Evolutionary conservation across 2,797 vertebrate species (phyloP).

Genomic region (Phrynocephalus vlangalii): DNA sequence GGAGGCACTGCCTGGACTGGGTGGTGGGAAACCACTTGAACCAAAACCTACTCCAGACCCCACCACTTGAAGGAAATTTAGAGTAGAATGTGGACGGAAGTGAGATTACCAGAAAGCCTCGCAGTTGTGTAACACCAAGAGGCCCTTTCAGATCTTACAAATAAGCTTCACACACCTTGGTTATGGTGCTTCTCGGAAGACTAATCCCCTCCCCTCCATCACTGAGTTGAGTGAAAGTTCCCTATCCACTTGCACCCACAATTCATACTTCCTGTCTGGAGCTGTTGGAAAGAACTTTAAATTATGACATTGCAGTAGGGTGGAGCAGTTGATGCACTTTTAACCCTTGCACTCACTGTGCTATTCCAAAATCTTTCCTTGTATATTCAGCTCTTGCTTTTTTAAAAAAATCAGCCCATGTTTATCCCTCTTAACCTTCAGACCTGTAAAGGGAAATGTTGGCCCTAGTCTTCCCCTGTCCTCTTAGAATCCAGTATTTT

Average conservation of each 20-base stretch:
- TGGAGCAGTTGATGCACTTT: slow-evolving; percentile 19
- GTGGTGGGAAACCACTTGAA: no score
- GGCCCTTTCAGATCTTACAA: slow-evolving; percentile 5
- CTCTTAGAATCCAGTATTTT: not conserved
- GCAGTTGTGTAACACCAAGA: slow-evolving; percentile 13
- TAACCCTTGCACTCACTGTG: not conserved
- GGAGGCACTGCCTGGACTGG: not conserved
- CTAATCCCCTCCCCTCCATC: not conserved
- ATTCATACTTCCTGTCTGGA: not conserved
- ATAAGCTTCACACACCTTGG: not conserved
- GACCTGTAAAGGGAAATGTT: not conserved
- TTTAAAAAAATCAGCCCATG: not conserved
- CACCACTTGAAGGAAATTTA: not conserved
- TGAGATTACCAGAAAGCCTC: slow-evolving; percentile 19
- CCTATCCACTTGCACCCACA: slow-evolving; percentile 1
- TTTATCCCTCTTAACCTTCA: not conserved
- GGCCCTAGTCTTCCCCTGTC: not conserved
- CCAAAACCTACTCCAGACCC: not conserved
- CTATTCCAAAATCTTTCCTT: not conserved
- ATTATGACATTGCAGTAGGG: not conserved
- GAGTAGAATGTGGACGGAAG: slow-evolving; percentile 8
- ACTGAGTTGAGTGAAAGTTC: slow-evolving; percentile 13
- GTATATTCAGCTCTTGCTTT: not conserved
- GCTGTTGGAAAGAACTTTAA: not conserved
- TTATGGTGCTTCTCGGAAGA: slow-evolving; percentile 27